Conservation (phyloP, 2,888 invertebrate species). For the Chymomyza caudatula region DNA sequence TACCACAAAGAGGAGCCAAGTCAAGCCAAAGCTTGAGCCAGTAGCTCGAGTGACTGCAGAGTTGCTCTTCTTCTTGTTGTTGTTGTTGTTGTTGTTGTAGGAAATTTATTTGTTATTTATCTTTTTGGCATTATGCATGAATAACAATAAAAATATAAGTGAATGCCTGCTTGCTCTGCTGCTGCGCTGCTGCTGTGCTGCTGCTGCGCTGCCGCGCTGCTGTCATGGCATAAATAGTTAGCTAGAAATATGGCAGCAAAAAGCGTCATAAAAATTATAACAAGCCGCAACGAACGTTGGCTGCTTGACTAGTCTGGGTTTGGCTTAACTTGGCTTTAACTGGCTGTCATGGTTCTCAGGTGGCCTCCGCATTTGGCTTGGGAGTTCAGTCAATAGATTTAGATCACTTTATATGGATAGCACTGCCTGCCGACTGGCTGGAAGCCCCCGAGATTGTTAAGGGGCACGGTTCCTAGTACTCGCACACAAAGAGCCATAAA, state of each 20-base stretch:
- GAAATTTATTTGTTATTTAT: conserved; percentile 69
- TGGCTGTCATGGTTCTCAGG: conserved; percentile 45
- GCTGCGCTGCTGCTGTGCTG: not conserved
- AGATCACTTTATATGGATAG: conserved; percentile 50
- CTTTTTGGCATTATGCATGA: conserved; percentile 69
- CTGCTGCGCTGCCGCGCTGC: conserved; percentile 2
- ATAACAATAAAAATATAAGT: conserved; percentile 65
- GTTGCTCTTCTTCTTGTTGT: not conserved
- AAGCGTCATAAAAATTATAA: conserved; percentile 61
- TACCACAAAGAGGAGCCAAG: conserved; percentile 40
- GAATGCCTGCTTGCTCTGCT: conserved; percentile 23
- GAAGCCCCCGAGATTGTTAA: not conserved
- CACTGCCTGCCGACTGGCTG: too few species aligned
- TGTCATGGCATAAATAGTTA: conserved; percentile 48
- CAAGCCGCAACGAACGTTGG: conserved; percentile 38
- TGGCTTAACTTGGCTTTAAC: not conserved
- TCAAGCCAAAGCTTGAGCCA: not conserved
- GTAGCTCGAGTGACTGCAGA: not conserved
- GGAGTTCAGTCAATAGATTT: conserved; percentile 64
- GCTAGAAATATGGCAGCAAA: conserved; percentile 55
- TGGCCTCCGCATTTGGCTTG: conserved; percentile 39
- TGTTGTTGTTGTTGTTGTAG: conserved; percentile 19
- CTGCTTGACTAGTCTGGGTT: not conserved
- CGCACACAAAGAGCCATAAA: conserved; percentile 58
- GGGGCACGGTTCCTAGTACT: not conserved